phyloP scores from a whole-genome alignment of 2,888 invertebrate genomes.

The Lasioglossum leucozonium region DNA sequence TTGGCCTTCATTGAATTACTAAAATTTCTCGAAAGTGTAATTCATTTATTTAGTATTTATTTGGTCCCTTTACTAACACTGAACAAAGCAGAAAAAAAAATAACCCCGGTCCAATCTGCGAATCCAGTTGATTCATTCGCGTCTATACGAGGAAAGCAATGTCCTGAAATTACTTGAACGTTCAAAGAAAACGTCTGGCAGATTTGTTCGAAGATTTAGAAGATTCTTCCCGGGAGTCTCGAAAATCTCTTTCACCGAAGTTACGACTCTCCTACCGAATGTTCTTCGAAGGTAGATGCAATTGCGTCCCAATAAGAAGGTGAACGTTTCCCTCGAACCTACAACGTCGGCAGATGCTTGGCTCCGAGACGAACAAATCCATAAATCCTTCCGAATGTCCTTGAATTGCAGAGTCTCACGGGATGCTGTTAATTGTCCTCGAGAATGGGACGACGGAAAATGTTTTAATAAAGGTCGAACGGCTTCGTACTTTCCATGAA shows the following conservation, averaged over 20 bases:
- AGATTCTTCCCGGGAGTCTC: not conserved
- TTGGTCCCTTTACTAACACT: not conserved
- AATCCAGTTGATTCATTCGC: not conserved
- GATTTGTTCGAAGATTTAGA: not conserved
- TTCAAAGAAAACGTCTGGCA: not conserved
- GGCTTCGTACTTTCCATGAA: not conserved
- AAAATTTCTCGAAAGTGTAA: too few relatives aligned
- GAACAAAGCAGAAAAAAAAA: not conserved
- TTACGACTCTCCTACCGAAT: not conserved
- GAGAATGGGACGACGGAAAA: not conserved
- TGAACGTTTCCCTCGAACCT: not conserved
- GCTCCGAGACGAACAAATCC: not conserved
- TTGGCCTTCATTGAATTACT: too few relatives aligned
- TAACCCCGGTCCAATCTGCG: not conserved
- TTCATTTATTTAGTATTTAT: too few relatives aligned
- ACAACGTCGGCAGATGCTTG: not conserved
- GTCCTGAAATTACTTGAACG: not conserved
- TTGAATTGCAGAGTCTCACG: not conserved
- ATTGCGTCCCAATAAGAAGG: conserved; percentile 3
- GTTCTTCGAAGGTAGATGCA: not conserved
- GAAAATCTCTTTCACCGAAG: not conserved
- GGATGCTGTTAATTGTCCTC: not conserved
- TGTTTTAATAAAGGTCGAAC: not conserved
- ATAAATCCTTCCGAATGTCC: not conserved
- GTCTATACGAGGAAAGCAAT: not conserved